Conservation (phyloP, 2,797 vertebrate species). For the Mormyrus hasselquistii region DNA sequence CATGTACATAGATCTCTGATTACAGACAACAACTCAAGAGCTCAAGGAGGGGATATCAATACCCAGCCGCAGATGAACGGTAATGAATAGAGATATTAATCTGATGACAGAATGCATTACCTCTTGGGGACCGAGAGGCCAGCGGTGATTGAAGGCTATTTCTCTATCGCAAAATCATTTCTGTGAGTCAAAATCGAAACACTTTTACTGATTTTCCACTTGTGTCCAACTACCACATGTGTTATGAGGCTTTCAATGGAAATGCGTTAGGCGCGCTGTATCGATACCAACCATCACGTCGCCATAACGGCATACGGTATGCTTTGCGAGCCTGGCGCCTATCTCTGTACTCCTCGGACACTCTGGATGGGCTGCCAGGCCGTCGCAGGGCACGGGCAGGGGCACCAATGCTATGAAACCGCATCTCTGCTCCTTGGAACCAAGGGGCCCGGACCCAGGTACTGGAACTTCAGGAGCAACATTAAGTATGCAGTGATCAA, state of each 20-base stretch:
- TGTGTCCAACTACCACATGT: neutral
- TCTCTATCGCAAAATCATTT: neutral
- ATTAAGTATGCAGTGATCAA: neutral
- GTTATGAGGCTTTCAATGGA: neutral
- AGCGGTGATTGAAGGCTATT: neutral
- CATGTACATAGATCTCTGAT: neutral
- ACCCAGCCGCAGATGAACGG: neutral
- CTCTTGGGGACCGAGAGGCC: neutral
- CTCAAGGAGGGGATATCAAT: neutral
- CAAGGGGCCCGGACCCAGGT: neutral
- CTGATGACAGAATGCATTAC: neutral
- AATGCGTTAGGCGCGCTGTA: neutral
- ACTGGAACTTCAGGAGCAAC: neutral
- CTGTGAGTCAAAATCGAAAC: neutral
- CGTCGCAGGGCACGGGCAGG: neutral
- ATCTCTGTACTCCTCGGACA: neutral
- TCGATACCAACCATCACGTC: neutral
- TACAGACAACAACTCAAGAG: neutral
- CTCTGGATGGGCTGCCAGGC: neutral
- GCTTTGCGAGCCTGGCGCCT: neutral
- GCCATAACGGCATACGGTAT: neutral
- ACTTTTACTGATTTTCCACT: neutral
- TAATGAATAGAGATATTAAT: slow-evolving; percentile 11
- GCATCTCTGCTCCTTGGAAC: neutral
- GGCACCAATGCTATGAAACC: neutral